These are phyloP conservation scores for Axis porcinus DNA, from an alignment of 2,113 vertebrate genomes.

Conservation along the genomic window DNA sequence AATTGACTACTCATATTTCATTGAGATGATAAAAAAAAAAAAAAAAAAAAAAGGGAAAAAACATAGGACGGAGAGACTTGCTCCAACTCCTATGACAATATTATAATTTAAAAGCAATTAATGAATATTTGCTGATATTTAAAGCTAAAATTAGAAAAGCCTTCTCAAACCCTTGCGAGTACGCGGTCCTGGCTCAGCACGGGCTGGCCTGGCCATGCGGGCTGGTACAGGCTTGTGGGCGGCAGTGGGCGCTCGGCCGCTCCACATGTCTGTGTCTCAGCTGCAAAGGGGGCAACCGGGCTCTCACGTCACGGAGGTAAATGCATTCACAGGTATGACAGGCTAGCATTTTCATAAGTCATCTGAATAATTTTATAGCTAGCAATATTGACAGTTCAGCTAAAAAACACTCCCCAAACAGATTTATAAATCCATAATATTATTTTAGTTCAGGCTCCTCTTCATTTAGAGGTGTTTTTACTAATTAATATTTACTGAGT, in stretches of 20 bases:
- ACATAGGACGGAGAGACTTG: not conserved
- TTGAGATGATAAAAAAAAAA: not conserved
- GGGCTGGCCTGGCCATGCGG: not conserved
- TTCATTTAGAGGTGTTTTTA: conserved; percentile 8
- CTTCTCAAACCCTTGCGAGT: not conserved
- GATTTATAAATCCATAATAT: not conserved
- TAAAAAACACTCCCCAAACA: not conserved
- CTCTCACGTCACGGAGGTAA: not conserved
- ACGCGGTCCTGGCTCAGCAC: not conserved
- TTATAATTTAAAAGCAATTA: not conserved
- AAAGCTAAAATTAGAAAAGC: not conserved
- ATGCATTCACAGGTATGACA: not conserved
- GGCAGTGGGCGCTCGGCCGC: not conserved
- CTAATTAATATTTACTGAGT: not conserved
- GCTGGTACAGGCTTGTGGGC: not conserved
- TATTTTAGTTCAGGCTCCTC: not conserved
- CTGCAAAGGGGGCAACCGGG: not conserved
- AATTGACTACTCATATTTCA: not conserved
- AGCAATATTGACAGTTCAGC: not conserved
- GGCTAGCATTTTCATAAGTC: not conserved
- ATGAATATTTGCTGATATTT: not conserved
- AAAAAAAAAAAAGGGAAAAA: not conserved
- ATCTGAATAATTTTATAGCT: not conserved
- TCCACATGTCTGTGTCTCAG: not conserved
- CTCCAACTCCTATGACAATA: not conserved